phyloP scores from a whole-genome alignment of 2,113 vertebrate genomes.

The Pogonocichla stellata region DNA sequence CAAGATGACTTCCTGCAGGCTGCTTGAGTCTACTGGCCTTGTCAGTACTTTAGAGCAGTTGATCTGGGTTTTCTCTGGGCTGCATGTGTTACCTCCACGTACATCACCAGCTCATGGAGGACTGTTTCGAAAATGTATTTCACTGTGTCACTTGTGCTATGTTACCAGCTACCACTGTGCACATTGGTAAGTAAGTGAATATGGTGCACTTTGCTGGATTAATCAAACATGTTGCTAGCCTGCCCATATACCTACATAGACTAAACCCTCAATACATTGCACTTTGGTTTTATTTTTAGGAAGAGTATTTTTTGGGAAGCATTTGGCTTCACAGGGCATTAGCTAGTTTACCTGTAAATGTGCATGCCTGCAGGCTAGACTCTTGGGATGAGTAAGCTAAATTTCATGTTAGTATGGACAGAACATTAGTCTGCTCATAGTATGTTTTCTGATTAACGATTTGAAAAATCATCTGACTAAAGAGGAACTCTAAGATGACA shows the following conservation, averaged over 20 bases:
- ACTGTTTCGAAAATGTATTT: neutral
- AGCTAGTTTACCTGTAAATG: neutral
- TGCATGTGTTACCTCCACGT: neutral
- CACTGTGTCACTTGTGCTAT: neutral
- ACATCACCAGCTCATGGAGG: neutral
- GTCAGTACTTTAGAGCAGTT: neutral
- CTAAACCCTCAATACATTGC: neutral
- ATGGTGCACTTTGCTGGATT: neutral
- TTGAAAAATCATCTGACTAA: neutral
- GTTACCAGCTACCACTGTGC: neutral
- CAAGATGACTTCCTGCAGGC: neutral
- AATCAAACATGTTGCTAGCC: neutral
- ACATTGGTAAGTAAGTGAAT: neutral
- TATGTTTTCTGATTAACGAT: neutral
- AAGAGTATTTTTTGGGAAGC: neutral
- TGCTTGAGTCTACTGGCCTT: neutral
- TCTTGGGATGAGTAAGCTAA: neutral
- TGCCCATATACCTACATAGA: neutral
- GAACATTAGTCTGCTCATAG: neutral
- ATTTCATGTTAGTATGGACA: neutral
- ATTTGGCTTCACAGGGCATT: neutral
- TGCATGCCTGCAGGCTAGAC: neutral
- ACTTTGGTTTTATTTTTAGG: neutral
- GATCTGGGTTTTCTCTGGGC: neutral
- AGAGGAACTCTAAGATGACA: neutral